Conservation (phyloP, 2,888 invertebrate genomes). For the Artemia sp. region DNA sequence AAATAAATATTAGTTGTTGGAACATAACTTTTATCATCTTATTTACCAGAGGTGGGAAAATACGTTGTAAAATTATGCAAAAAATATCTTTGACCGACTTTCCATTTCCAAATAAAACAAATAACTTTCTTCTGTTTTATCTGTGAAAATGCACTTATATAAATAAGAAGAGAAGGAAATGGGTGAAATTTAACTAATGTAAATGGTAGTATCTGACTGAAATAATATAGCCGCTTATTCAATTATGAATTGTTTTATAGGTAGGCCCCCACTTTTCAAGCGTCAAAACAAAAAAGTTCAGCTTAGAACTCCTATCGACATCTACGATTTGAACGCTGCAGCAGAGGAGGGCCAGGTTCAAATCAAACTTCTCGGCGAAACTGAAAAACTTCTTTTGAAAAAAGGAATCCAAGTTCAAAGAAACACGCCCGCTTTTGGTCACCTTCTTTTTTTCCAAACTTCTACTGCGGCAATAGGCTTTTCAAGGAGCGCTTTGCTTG, state of each 20-base stretch:
- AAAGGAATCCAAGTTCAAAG: constrained; percentile 19
- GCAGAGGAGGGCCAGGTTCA: constrained; percentile 20
- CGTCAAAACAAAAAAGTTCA: constrained; percentile 17
- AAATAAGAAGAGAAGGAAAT: no score
- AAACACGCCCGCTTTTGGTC: constrained; percentile 19
- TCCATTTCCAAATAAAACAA: no score
- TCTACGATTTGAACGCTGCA: constrained; percentile 19
- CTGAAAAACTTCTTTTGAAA: constrained; percentile 18
- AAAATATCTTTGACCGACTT: no score
- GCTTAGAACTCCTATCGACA: constrained; percentile 6
- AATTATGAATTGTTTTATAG: constrained; percentile 15
- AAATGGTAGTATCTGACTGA: no score
- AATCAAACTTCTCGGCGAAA: constrained; percentile 19
- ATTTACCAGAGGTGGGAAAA: no score
- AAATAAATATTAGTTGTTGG: no score
- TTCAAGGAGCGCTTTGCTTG: constrained; percentile 18
- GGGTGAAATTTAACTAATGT: no score
- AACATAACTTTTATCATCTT: no score
- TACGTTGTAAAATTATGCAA: no score
- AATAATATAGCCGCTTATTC: neutral
- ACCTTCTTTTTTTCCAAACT: constrained; percentile 22
- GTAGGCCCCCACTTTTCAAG: constrained; percentile 5
- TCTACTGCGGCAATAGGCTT: neutral
- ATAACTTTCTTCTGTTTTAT: no score
- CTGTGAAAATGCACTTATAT: no score